Conservation (phyloP, 2,113 vertebrate genomes). For the Poeciliopsis retropinna region DNA sequence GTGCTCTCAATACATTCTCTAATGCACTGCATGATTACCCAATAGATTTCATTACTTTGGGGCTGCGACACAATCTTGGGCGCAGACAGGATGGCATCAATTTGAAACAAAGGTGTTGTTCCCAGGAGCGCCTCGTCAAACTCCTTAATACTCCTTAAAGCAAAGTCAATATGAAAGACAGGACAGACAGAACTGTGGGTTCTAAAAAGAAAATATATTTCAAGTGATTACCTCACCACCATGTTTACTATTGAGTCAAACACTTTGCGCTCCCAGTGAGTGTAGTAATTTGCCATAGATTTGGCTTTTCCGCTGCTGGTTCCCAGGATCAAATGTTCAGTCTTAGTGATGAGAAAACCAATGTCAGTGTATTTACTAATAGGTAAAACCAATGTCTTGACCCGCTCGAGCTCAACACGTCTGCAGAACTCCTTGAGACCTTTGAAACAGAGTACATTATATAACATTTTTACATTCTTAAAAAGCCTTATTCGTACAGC, state of each 20-base stretch:
- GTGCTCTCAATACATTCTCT: constrained; percentile 87
- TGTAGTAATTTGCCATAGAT: constrained; percentile 86
- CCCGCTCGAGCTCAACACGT: constrained; percentile 80
- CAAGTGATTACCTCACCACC: constrained; percentile 83
- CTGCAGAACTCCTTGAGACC: constrained; percentile 91
- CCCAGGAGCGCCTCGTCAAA: constrained; percentile 84
- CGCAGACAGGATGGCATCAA: constrained; percentile 84
- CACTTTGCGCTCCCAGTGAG: constrained; percentile 87
- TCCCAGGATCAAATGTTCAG: constrained; percentile 83
- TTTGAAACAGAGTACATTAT: constrained; percentile 51
- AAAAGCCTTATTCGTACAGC: background rate
- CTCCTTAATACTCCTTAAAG: constrained; percentile 85
- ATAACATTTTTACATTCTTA: background rate
- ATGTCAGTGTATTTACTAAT: constrained; percentile 85
- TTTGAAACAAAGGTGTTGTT: constrained; percentile 83
- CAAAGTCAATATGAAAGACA: constrained; percentile 16
- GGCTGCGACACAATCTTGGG: constrained; percentile 87
- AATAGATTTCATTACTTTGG: constrained; percentile 82
- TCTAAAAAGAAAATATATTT: background rate
- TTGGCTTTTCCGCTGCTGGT: constrained; percentile 86
- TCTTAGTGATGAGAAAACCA: constrained; percentile 85
- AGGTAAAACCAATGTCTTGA: constrained; percentile 81
- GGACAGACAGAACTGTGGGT: background rate
- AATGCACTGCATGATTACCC: constrained; percentile 82
- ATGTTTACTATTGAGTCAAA: constrained; percentile 85